phyloP scores from a whole-genome alignment of 2,888 invertebrate genomes.

The Ashinkailepas kermadecensis region DNA sequence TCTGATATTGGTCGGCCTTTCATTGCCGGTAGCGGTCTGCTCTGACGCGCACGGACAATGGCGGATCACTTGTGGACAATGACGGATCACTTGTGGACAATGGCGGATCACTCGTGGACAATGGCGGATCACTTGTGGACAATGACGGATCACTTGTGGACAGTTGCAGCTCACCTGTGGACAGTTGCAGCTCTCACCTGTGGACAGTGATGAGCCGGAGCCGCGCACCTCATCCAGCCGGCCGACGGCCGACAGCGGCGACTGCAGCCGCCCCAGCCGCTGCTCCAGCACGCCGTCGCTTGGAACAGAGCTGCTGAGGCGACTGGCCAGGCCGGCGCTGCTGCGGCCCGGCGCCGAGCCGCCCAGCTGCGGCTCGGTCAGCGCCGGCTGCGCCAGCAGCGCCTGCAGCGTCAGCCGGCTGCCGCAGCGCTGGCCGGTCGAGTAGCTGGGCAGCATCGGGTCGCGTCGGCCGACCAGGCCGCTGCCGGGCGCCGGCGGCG shows the following conservation, averaged over 20 bases:
- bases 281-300: neutral
- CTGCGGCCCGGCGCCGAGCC: neutral
- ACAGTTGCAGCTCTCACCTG: neutral
- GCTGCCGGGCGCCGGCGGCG: neutral
- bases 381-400: neutral
- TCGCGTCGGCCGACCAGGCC: neutral
- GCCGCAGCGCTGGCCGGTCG: neutral
- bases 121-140: too few relatives aligned
- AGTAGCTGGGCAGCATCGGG: slow-evolving; percentile 6
- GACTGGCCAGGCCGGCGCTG: neutral
- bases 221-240: neutral
- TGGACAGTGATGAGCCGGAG: neutral
- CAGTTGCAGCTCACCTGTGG: too few relatives aligned
- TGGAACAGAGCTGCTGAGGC: slow-evolving; percentile 9
- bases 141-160: too few relatives aligned
- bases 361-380: neutral
- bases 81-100: too few relatives aligned
- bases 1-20: too few relatives aligned
- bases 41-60: too few relatives aligned
- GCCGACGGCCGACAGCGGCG: neutral
- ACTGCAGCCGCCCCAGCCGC: neutral
- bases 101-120: too few relatives aligned
- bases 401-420: neutral
- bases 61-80: too few relatives aligned
- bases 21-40: too few relatives aligned